A percentile compares a stretch with the other conserved stretches of the same genome.
Conservation (phyloP, 2,113 vertebrate species). For the Gymnarchus niloticus region DNA sequence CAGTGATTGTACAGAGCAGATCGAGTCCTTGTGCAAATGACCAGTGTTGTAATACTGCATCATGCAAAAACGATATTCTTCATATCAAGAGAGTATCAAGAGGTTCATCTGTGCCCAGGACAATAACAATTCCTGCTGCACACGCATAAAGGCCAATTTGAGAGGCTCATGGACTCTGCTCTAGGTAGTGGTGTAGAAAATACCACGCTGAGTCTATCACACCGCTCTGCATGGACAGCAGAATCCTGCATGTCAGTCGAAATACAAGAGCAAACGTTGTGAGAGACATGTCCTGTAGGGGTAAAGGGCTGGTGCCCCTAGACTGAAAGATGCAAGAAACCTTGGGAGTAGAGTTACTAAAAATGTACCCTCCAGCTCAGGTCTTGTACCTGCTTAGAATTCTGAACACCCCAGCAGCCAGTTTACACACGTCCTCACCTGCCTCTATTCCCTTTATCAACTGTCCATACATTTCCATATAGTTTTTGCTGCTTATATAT, state of each 20-base stretch:
- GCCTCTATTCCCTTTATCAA: background rate
- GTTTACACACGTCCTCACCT: too few species aligned
- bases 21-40: slow-evolving; percentile 36
- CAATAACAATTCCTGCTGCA: background rate
- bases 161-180: too few species aligned
- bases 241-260: background rate
- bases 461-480: background rate
- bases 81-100: background rate
- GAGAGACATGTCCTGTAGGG: background rate
- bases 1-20: background rate
- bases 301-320: background rate
- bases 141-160: too few species aligned
- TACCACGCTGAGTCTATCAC: too few species aligned
- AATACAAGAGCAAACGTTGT: background rate
- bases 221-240: too few species aligned
- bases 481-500: background rate
- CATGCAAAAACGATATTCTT: slow-evolving; percentile 39
- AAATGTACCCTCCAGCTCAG: background rate
- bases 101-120: background rate
- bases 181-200: too few species aligned
- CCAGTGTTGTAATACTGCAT: slow-evolving; percentile 47
- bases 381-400: too few species aligned
- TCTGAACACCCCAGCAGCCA: too few species aligned
- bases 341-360: background rate
- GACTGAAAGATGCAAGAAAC: background rate